Percentiles rank a stretch among this genome's conserved stretches.
Conservation (phyloP, 2,888 invertebrate species). For the Cristatella mucedo region DNA sequence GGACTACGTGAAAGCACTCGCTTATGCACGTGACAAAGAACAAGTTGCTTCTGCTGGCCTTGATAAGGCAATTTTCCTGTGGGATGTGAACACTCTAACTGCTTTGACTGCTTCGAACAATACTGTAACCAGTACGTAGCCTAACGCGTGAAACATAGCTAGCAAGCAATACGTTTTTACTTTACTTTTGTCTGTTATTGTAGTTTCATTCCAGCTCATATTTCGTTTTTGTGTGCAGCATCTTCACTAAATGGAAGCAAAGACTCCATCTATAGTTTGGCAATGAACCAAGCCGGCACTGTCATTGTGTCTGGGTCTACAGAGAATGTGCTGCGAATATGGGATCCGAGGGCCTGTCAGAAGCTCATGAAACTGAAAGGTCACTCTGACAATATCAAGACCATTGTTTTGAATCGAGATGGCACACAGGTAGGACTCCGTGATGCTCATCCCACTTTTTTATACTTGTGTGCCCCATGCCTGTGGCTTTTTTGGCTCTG, state of each 20-base stretch:
- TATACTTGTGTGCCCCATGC: background rate
- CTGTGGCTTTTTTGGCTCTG: background rate
- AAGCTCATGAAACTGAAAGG: conserved; percentile 75
- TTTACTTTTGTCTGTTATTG: background rate
- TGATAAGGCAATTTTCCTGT: conserved; percentile 86
- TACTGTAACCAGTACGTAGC: conserved; percentile 74
- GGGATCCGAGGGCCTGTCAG: conserved; percentile 89
- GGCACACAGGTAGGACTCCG: conserved; percentile 55
- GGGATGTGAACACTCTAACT: conserved; percentile 95
- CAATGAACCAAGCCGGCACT: conserved; percentile 90
- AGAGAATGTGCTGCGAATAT: conserved; percentile 61
- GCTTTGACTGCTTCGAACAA: conserved; percentile 95
- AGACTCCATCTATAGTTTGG: conserved; percentile 93
- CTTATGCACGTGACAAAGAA: conserved; percentile 90
- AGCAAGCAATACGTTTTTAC: background rate
- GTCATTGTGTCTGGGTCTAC: conserved; percentile 72
- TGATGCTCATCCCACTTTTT: background rate
- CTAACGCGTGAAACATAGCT: background rate
- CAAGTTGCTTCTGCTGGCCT: conserved; percentile 78
- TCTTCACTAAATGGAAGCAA: conserved; percentile 90
- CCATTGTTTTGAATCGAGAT: conserved; percentile 79
- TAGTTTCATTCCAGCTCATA: background rate
- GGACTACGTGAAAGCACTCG: conserved; percentile 92
- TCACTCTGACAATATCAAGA: conserved; percentile 91
- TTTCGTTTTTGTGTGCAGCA: conserved; percentile 45